Evolutionary conservation across 2,888 invertebrate species (phyloP), one percentile per base, ranked within the genome.

Genomic region (Pollenia griseotomentosa): DNA sequence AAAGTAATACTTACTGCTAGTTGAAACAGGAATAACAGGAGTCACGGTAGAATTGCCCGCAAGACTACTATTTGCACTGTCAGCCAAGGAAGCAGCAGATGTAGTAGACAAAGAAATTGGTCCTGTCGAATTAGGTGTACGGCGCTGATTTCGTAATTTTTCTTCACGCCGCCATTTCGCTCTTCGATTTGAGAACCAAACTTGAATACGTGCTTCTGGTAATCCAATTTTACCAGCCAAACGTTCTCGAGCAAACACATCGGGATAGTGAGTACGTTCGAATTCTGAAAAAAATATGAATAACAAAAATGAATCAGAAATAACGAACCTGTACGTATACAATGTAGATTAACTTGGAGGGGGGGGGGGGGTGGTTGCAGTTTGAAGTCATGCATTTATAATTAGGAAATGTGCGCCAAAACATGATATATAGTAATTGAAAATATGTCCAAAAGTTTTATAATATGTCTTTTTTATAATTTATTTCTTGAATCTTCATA

Each of bases 111-210:
- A 88, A 11, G 85, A 82, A 59, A 82, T 70, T 23, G 77, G 51
- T 19, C 79, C 83, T 5, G 68, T 51, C 44, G 81, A 73, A 61
- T 87, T 81, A 0, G 77, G 71, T 5, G 93, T 92, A 23, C 97
- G 94, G 88, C 97, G 94, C 94, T 99, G 99, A 94, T 97, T 99
- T 73, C 99, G 96, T 74, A 99, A 95, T 94, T 99, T 99, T 93
- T 99, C 99, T 93, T 99, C 99, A 19, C 99, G 95, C 75, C 99
- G 96, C 99, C 99, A 99, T 95, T 99, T 99, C 90, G 99, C 99
- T 71, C 99, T 95, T 79, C 99, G 96, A 94, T 99, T 99, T 88
- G 99, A 99, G 94, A 93, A 93, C 93, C 93, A 93, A 61, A 97
- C 97, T 95, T 98, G 98, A 94, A 98, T 98, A 91, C 98, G 95